A percentile compares a stretch with the other conserved stretches of the same genome.
These are phyloP conservation scores for Diplodus sargus DNA, from an alignment of 2,797 vertebrate genomes.

Conservation along the genomic window DNA sequence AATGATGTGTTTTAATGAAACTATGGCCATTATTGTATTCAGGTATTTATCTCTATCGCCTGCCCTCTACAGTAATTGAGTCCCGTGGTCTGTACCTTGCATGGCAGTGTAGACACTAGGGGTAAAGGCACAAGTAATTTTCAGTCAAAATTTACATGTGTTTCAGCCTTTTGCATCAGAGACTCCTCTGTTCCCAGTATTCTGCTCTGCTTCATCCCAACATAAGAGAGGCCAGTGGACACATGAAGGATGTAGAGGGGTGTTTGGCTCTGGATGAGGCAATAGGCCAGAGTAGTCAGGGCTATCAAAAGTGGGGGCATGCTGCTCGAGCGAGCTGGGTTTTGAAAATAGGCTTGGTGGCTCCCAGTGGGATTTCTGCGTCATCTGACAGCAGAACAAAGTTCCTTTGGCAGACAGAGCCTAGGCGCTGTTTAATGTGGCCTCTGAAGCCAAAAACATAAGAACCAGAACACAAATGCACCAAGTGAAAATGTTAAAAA, in stretches of 20 bases:
- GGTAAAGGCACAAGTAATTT: conserved; percentile 25
- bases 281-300: conserved; percentile 63
- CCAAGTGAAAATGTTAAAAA: conserved; percentile 27
- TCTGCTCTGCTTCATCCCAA: conserved; percentile 61
- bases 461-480: conserved; percentile 40
- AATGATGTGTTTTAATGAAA: too few relatives aligned
- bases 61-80: not conserved
- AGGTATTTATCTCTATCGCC: too few relatives aligned
- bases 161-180: conserved; percentile 79
- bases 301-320: conserved; percentile 62
- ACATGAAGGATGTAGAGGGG: conserved; percentile 64
- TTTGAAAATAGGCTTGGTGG: conserved; percentile 70
- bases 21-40: too few relatives aligned
- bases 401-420: conserved; percentile 62
- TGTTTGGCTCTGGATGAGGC: conserved; percentile 73
- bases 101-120: conserved; percentile 25
- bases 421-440: conserved; percentile 57
- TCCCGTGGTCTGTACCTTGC: conserved; percentile 26
- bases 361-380: conserved; percentile 70
- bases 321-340: conserved; percentile 50
- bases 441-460: conserved; percentile 60
- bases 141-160: conserved; percentile 57
- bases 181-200: conserved; percentile 42
- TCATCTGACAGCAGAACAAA: conserved; percentile 77
- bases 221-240: conserved; percentile 64